Evolutionary conservation across 64 coral and sea anemone genomes (phyloP), one percentile per base, ranked within the genome.

Genomic region (Stichodactyla mertensii): DNA sequence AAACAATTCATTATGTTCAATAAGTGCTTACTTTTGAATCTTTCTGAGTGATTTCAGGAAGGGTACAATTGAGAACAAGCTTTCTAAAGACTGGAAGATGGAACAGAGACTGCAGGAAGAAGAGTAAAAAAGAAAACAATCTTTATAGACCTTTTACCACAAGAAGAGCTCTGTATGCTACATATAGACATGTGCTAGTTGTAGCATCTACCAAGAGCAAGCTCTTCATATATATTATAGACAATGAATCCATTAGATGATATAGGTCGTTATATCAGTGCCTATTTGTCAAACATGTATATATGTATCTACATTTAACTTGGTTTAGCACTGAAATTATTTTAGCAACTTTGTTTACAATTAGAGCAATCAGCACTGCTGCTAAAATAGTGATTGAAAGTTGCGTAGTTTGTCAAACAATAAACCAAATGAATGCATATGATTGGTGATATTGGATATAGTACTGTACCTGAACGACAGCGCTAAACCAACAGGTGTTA

Each of bases 401-500:
- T 87, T 59, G 58, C 62, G 10, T 24, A 14, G 15, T 70, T 52
- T 27, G 14, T 13, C 1, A 71, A 52, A 77, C 18, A 69, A 66
- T 16, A 20, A 66, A 66, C 6, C 62, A 6, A 20, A 66, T 1
- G 0, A 66, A 66, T 66, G 18, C 56, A 11, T 58, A 6, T 22
- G 18, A 66, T n/a, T 66, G 13, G 62, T 66, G 18, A 10, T 45
- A 45, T 45, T 45, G 16, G 13, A 6, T 23, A 31, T 11, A 74
- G 7, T 31, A 15, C 2, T 15, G 52, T 86, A 97, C 95, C 95
- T 97, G 95, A 60, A 97, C 91, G 22, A 97, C 95, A 88, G 95
- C 95, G 91, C 95, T 97, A 91, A 97, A 97, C 95, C 95, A 97
- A 70, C 95, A 97, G 13, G 95, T 97, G 52, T 97, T 97, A 53